phyloP scores from a whole-genome alignment of 1,140 invertebrate genomes.

The Bursaphelenchus mucronatus region DNA sequence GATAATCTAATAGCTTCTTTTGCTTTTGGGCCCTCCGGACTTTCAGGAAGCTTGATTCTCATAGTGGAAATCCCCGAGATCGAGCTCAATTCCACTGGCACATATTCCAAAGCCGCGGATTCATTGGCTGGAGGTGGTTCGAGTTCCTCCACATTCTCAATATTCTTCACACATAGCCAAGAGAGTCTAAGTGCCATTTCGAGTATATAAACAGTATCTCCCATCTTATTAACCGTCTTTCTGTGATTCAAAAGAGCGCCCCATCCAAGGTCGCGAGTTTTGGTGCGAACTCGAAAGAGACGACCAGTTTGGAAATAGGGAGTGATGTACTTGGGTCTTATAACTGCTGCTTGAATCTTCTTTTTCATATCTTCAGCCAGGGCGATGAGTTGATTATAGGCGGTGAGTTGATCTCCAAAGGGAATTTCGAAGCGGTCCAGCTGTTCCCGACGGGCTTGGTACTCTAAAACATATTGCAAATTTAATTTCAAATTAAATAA shows the following conservation, averaged over 20 bases:
- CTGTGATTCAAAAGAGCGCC: conserved; percentile 61
- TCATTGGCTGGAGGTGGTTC: conserved; percentile 28
- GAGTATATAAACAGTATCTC: conserved; percentile 65
- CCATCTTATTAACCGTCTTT: conserved; percentile 71
- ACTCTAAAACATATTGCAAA: conserved; percentile 5
- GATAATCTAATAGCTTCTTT: conserved; percentile 43
- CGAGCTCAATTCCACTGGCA: conserved; percentile 76
- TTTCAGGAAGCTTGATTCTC: conserved; percentile 81
- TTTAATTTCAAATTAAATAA: not conserved
- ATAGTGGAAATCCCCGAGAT: conserved; percentile 81
- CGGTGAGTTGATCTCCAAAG: conserved; percentile 64
- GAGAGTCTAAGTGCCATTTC: conserved; percentile 22
- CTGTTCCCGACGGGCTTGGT: not conserved
- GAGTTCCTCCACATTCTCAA: conserved; percentile 29
- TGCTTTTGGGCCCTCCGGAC: conserved; percentile 79
- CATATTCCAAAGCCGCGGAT: conserved; percentile 64
- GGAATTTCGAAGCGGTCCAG: conserved; percentile 66
- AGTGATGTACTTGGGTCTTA: conserved; percentile 79
- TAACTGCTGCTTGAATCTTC: conserved; percentile 67
- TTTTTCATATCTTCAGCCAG: conserved; percentile 5
- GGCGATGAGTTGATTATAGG: conserved; percentile 5
- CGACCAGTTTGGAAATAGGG: conserved; percentile 90
- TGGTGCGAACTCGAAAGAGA: conserved; percentile 73
- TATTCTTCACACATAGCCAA: conserved; percentile 18
- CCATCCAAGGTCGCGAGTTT: conserved; percentile 10